phyloP scores from a whole-genome alignment of 2,888 invertebrate genomes.

The Sarcophaga subvicina region DNA sequence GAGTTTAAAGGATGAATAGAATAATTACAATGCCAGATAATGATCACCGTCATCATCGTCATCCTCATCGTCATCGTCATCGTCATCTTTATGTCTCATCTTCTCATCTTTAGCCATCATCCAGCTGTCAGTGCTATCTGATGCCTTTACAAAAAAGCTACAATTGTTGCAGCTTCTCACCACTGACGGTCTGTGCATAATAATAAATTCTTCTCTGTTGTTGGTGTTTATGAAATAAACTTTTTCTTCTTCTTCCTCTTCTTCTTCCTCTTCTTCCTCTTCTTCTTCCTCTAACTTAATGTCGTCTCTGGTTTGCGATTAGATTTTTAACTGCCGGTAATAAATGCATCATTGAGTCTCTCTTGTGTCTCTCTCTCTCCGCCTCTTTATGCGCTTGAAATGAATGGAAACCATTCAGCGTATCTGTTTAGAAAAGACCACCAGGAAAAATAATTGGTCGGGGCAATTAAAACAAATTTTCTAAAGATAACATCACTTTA shows the following conservation, averaged over 20 bases:
- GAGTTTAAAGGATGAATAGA: neutral
- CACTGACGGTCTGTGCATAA: neutral
- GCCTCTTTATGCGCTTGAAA: no score
- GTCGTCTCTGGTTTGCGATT: neutral
- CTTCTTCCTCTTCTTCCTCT: constrained; percentile 13
- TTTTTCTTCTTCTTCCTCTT: neutral
- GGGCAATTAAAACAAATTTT: neutral
- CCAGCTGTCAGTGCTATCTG: constrained; percentile 17
- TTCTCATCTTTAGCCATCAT: constrained; percentile 44
- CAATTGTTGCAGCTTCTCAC: constrained; percentile 46
- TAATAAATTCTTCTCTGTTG: neutral
- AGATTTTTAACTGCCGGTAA: constrained; percentile 50
- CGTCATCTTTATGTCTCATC: constrained; percentile 45
- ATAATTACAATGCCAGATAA: neutral
- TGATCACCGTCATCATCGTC: neutral
- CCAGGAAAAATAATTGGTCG: neutral
- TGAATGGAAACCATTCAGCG: neutral
- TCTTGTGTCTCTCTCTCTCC: neutral
- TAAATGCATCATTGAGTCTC: constrained; percentile 19
- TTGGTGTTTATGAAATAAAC: constrained; percentile 54
- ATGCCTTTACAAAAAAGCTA: constrained; percentile 27
- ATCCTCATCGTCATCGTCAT: neutral
- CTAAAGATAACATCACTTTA: no score
- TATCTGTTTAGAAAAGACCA: neutral
- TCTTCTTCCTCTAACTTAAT: neutral